phyloP scores from a whole-genome alignment of 2,888 invertebrate genomes.

The Amphiduros pacificus region DNA sequence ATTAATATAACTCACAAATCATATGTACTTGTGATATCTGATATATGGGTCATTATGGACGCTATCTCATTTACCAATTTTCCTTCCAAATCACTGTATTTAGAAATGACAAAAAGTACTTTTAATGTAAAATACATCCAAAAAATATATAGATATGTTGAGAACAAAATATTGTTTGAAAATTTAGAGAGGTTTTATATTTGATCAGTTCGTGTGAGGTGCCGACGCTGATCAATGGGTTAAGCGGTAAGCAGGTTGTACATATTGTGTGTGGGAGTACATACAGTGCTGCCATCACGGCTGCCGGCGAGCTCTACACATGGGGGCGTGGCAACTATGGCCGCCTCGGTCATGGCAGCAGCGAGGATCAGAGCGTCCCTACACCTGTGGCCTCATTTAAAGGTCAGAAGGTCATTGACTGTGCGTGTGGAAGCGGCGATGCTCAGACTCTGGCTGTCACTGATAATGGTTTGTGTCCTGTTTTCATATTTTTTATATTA shows the following conservation, averaged over 20 bases:
- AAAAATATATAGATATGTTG: too few relatives aligned
- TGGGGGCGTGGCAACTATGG: slow-evolving; percentile 97
- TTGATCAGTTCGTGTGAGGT: slow-evolving; percentile 69
- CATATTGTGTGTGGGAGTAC: slow-evolving; percentile 92
- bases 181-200: too few relatives aligned
- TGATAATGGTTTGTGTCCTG: slow-evolving; percentile 15
- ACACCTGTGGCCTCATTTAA: slow-evolving; percentile 69
- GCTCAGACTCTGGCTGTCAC: slow-evolving; percentile 88
- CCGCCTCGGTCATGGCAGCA: slow-evolving; percentile 88
- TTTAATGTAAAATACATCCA: too few relatives aligned
- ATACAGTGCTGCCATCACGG: slow-evolving; percentile 89
- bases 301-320: slow-evolving; percentile 86
- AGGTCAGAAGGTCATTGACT: slow-evolving; percentile 54
- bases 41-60: too few relatives aligned
- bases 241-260: slow-evolving; percentile 77
- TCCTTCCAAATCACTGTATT: too few relatives aligned
- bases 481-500: too few relatives aligned
- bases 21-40: too few relatives aligned
- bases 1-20: too few relatives aligned
- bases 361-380: slow-evolving; percentile 89
- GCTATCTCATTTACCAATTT: too few relatives aligned
- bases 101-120: too few relatives aligned
- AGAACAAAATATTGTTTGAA: too few relatives aligned
- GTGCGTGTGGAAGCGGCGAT: slow-evolving; percentile 91
- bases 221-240: slow-evolving; percentile 81